Evolutionary conservation across 2,888 invertebrate species (phyloP), one percentile per base, ranked within the genome.

Genomic region (Gasteruption jaculator): DNA sequence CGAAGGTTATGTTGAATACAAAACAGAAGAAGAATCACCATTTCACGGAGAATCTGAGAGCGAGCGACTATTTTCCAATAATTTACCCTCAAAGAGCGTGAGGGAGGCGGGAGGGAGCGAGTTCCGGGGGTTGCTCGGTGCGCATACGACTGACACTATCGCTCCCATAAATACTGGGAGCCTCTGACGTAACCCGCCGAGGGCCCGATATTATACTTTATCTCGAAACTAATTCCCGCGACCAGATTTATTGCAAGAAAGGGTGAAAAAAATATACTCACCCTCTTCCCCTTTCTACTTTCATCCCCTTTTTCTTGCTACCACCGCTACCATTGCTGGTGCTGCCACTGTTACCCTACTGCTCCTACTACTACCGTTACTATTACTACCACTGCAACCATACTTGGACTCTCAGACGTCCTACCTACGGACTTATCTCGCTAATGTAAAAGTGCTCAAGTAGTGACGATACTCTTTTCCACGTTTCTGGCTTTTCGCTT

Each of bases 121-220:
- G 43, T 47, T 24, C 48, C 27, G 30, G 52, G 20, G 54, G 54
- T 52, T 49, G 51, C 50, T 50, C 52, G 49, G 50, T 24, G 39
- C 54, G 63, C 63, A 54, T 63, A 64, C 65, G 67, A 69, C 65
- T 69, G 70, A 70, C 70, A 60, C 69, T 70, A 70, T 70, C 70
- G 58, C 58, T 57, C 54, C 60, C 63, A 70, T 70, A 70, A 70
- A 70, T 70, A 70, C 62, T 60, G 56, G 53, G 61, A 61, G 65
- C 60, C 68, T 67, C 69, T 67, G 69, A 68, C 68, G 66, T 68
- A 66, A 65, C 63, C 65, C 60, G 56, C 58, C 63, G 65, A 61
- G 61, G 62, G 65, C 63, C 68, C 66, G 70, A 70, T 70, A 70
- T 70, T 70, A 70, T 70, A 68, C 70, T 70, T 70, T 70, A 70